Base-by-base conservation (phyloP, 1,140 invertebrate species). In the Cotesia chilonis region DNA sequence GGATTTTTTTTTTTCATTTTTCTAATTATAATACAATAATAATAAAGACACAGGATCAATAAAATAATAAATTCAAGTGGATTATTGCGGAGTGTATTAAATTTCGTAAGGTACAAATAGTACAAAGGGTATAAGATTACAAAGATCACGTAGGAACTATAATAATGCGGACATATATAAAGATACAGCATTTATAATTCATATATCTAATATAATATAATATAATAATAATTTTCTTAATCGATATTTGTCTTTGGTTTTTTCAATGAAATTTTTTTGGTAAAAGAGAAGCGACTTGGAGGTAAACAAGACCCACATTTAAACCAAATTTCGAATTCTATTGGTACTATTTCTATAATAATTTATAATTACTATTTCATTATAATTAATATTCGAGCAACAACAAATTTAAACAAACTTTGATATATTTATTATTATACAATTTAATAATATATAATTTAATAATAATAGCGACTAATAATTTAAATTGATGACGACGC, bases 51-150 rank as follows among this genome's bases (percentile, higher is more conserved):
- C 28, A 28, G 17, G 14, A 61, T 61, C 20, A 61, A 20, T 61
- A 38, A 64, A 61, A 35, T 9, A 6, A 35, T 61, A 61, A 28
- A 28, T 59, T 17, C 9, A n/a, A 36, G 41, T 47, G 83, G 83
- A 84, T 85, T 85, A 81, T 80, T 81, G 84, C 86, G 84, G 84
- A 86, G 78, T 87, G 83, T 87, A 86, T 85, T 87, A 83, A 83
- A 82, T 84, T 85, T 85, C 78, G 78, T 82, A 82, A 85, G 84
- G 84, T 87, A 87, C 84, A 87, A 86, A 86, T 83, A 84, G 84
- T 87, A 85, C 80, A 87, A 86, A 87, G 84, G 84, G 79, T 87
- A 87, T 85, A 84, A 85, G 83, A 87, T 81, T 87, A 87, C 82
- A 87, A 87, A 87, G 80, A 85, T 86, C 85, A 83, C 84, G 78